Conservation (phyloP, 2,113 vertebrate genomes). For the Prionailurus viverrinus region DNA sequence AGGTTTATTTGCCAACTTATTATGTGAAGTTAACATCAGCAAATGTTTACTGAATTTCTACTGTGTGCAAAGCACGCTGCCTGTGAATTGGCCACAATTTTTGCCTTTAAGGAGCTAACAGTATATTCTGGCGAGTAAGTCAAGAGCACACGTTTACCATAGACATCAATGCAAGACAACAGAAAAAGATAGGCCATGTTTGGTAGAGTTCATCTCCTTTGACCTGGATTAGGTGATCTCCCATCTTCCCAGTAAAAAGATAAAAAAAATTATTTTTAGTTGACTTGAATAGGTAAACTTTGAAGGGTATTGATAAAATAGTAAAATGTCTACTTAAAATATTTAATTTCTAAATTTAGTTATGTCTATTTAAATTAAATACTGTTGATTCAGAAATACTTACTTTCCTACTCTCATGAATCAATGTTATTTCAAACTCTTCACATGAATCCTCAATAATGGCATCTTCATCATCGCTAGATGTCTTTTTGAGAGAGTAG, state of each 20-base stretch:
- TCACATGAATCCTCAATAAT: not conserved
- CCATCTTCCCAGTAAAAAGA: not conserved
- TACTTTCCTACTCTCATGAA: not conserved
- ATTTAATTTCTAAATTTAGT: slow-evolving; percentile 46
- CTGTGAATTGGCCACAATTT: not conserved
- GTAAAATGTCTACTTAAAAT: slow-evolving; percentile 39
- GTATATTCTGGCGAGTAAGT: not conserved
- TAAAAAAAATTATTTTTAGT: slow-evolving; percentile 20
- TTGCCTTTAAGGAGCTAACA: not conserved
- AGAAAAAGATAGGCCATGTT: not conserved
- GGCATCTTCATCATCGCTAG: not conserved
- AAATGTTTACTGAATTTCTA: not conserved
- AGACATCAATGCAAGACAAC: not conserved
- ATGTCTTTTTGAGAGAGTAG: not conserved
- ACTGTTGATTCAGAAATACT: slow-evolving; percentile 37
- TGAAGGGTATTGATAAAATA: not conserved
- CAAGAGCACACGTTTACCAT: not conserved
- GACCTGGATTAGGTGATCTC: not conserved
- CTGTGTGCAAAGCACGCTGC: not conserved
- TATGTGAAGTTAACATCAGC: slow-evolving; percentile 32
- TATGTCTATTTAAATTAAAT: slow-evolving; percentile 3
- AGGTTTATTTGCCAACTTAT: not conserved
- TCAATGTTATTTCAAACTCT: slow-evolving; percentile 12
- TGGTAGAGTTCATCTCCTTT: not conserved
- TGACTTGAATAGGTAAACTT: slow-evolving; percentile 6